Conservation (phyloP, 2,888 invertebrate genomes). For the Apamea monoglypha region DNA sequence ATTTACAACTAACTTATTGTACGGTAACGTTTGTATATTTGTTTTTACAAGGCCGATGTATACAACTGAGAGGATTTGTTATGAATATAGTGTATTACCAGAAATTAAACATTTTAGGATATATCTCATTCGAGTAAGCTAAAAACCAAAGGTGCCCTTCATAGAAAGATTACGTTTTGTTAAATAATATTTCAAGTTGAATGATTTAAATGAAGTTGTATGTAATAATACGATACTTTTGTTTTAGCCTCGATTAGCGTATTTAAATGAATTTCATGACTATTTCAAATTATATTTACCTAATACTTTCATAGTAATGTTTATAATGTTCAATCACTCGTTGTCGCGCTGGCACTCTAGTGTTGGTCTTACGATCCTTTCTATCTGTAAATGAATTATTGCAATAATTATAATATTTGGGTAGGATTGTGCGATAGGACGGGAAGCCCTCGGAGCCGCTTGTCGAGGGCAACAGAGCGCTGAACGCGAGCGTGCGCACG, state of each 20-base stretch:
- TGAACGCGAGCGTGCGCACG: slow-evolving; percentile 73
- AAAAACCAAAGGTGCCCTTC: slow-evolving; percentile 97
- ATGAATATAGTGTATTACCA: slow-evolving; percentile 87
- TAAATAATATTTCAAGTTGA: slow-evolving; percentile 90
- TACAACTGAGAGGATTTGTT: slow-evolving; percentile 87
- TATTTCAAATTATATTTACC: slow-evolving; percentile 91
- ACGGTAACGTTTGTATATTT: slow-evolving; percentile 83
- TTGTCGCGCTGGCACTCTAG: slow-evolving; percentile 90
- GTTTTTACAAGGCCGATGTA: slow-evolving; percentile 87
- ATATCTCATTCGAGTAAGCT: slow-evolving; percentile 92
- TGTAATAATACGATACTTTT: slow-evolving; percentile 88
- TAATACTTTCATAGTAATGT: slow-evolving; percentile 88
- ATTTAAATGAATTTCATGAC: slow-evolving; percentile 88
- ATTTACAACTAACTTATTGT: slow-evolving; percentile 89
- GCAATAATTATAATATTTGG: slow-evolving; percentile 79
- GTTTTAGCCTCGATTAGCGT: slow-evolving; percentile 89
- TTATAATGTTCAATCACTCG: slow-evolving; percentile 89
- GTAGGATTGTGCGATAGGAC: slow-evolving; percentile 71
- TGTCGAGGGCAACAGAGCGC: slow-evolving; percentile 75
- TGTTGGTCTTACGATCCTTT: slow-evolving; percentile 88
- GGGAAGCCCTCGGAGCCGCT: slow-evolving; percentile 72
- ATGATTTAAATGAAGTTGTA: slow-evolving; percentile 89
- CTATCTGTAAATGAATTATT: slow-evolving; percentile 82
- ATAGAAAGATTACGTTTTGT: slow-evolving; percentile 91
- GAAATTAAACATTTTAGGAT: slow-evolving; percentile 90